Evolutionary conservation across 2,113 vertebrate genomes (phyloP), one percentile per base, ranked within the genome.

Genomic region (Ageneiosus marmoratus): DNA sequence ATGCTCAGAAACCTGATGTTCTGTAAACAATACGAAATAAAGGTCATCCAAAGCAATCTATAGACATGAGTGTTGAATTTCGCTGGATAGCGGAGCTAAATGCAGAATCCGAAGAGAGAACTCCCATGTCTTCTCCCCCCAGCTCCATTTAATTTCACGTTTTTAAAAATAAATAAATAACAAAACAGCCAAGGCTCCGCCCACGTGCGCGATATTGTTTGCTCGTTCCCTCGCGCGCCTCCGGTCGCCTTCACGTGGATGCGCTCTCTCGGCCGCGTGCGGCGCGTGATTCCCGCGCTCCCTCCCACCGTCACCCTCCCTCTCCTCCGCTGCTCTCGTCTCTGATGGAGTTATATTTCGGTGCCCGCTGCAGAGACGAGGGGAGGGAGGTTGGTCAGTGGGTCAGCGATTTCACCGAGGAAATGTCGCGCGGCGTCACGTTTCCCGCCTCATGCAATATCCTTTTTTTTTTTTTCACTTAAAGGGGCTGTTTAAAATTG

Each of bases 341-440:
- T 88, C 81, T 81, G 69, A 2, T 73, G 51, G 84, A 41, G 37
- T 5, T 41, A 81, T 84, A 87, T 87, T 89, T 86, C 86, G 87
- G 84, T 85, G 86, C 89, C 73, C 89, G 89, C 89, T 83, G 90
- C 86, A 82, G 90, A 41, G 89, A 50, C 86, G 86, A 84, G 84
- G 89, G 88, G 89, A 85, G 86, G 91, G 89, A 89, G 92, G 82
- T 86, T 93, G 93, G 93, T 95, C 94, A 94, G 93, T 94, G 92
- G 94, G 93, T 95, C 93, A 94, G 90, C 87, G 85, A 91, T 92
- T 92, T 86, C 81, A 82, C 81, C 86, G 81, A 77, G 89, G 86
- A 67, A 88, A 84, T 84, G 60, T 85, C 77, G 80, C 81, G 60
- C 86, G 79, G 81, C 63, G 89, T 94, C 94, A 93, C 93, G 92